phyloP scores from a whole-genome alignment of 1,140 invertebrate species.

The Rhizoglyphus robini region DNA sequence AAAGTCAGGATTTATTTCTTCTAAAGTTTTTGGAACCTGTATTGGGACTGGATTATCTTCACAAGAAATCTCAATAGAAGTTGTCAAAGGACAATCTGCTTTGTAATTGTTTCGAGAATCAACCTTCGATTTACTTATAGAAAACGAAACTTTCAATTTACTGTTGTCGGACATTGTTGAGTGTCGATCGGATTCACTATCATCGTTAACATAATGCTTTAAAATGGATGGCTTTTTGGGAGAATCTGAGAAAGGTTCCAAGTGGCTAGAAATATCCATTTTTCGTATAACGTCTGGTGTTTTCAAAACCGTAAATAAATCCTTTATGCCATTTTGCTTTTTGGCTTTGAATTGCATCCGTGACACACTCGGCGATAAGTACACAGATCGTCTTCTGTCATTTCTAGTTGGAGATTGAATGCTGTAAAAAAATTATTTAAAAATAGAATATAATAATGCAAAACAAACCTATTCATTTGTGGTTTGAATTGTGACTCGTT shows the following conservation, averaged over 20 bases:
- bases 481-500: background rate
- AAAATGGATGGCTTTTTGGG: background rate
- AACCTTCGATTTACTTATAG: background rate
- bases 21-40: too few relatives aligned
- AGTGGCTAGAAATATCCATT: background rate
- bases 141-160: slow-evolving; percentile 4
- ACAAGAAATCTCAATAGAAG: too few relatives aligned
- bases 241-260: background rate
- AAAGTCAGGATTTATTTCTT: background rate
- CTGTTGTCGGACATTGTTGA: background rate
- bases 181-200: slow-evolving; percentile 1
- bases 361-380: background rate
- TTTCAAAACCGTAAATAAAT: background rate
- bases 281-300: slow-evolving; percentile 13
- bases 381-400: background rate
- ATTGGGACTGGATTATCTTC: too few relatives aligned
- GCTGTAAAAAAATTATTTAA: background rate
- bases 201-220: background rate
- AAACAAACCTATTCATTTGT: background rate
- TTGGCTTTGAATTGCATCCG: background rate
- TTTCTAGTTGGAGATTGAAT: background rate
- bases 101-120: background rate
- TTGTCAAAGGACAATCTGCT: background rate
- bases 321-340: background rate
- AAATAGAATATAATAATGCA: background rate